These are phyloP conservation scores for Actenoides hombroni DNA, from an alignment of 2,113 vertebrate genomes.

Conservation along the genomic window DNA sequence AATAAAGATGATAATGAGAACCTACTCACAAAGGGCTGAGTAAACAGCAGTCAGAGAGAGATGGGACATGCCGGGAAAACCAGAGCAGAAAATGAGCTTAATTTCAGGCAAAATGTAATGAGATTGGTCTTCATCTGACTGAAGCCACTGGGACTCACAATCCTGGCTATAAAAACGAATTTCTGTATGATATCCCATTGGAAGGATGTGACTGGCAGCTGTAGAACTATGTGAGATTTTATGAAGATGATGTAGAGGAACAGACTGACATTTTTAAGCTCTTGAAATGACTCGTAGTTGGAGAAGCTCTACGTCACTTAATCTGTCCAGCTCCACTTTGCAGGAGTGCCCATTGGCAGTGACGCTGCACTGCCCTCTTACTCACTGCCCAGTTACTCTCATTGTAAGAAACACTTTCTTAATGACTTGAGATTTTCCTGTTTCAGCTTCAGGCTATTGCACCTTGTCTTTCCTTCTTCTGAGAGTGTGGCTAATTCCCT, in stretches of 20 bases:
- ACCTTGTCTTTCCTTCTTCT: constrained; percentile 28
- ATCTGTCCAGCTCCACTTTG: background rate
- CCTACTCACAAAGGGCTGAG: background rate
- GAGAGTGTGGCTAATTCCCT: constrained; percentile 47
- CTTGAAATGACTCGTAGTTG: background rate
- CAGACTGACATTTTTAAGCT: background rate
- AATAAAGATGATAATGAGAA: background rate
- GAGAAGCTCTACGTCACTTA: background rate
- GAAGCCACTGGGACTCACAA: background rate
- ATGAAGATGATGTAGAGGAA: background rate
- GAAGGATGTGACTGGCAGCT: background rate
- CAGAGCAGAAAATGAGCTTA: background rate
- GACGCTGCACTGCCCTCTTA: background rate
- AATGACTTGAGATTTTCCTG: background rate
- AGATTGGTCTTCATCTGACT: background rate
- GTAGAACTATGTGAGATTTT: background rate
- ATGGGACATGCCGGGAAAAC: background rate
- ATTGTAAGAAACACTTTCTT: background rate
- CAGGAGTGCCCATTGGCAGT: background rate
- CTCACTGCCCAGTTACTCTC: background rate
- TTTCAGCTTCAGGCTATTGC: constrained; percentile 42
- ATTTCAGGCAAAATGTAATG: background rate
- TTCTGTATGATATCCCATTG: background rate
- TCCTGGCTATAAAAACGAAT: background rate
- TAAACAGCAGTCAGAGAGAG: background rate